A percentile compares a stretch with the other conserved stretches of the same genome.
phyloP scores from a whole-genome alignment of 2,113 vertebrate genomes.

The Colossoma macropomum region DNA sequence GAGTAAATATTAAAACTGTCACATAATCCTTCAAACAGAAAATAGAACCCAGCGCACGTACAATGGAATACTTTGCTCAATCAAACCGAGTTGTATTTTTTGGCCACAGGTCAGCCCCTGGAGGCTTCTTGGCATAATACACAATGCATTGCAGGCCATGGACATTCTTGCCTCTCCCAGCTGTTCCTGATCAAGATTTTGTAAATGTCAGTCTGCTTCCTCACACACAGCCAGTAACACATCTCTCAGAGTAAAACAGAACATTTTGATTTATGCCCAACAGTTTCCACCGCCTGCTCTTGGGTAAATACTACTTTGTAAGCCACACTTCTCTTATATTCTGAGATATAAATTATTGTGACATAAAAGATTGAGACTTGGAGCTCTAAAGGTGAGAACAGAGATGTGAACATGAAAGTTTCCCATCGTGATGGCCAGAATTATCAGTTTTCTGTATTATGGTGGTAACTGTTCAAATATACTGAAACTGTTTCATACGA shows the following conservation, averaged over 20 bases:
- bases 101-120: conserved; percentile 32
- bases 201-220: conserved; percentile 35
- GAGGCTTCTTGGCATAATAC: conserved; percentile 42
- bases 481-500: no score
- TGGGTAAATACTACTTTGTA: conserved; percentile 2
- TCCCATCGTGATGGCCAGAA: no score
- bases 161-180: conserved; percentile 49
- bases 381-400: not conserved
- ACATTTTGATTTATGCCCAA: conserved; percentile 27
- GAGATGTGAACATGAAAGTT: no score
- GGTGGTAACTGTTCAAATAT: no score
- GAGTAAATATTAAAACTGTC: conserved; percentile 25
- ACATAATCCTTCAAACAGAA: conserved; percentile 25
- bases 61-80: not conserved
- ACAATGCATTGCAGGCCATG: conserved; percentile 27
- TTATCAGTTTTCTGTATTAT: no score
- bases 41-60: not conserved
- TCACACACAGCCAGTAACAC: not conserved
- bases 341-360: not conserved
- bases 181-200: conserved; percentile 51
- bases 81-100: conserved; percentile 37
- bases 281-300: not conserved
- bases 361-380: not conserved
- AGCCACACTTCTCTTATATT: not conserved
- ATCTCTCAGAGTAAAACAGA: not conserved